These are phyloP conservation scores for Bradysia coprophila DNA, from an alignment of 1,140 invertebrate genomes.

Conservation along the genomic window DNA sequence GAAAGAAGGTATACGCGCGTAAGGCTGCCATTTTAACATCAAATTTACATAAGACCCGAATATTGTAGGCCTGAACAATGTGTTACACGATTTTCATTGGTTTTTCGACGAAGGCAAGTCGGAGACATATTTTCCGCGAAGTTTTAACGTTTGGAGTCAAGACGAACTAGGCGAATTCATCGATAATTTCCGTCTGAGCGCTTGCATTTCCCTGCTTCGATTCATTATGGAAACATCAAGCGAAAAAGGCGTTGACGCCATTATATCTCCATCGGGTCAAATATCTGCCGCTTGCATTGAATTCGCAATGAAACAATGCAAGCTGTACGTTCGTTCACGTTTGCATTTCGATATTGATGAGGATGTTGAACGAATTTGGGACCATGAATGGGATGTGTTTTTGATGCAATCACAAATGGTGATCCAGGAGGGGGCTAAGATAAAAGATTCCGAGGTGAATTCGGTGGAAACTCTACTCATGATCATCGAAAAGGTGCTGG, in stretches of 20 bases:
- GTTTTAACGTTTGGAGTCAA: slow-evolving; percentile 67
- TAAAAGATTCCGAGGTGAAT: slow-evolving; percentile 16
- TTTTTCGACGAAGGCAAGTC: slow-evolving; percentile 65
- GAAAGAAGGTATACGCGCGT: slow-evolving; percentile 61
- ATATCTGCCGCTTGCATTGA: slow-evolving; percentile 54
- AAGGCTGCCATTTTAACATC: not conserved
- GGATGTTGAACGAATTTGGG: slow-evolving; percentile 47
- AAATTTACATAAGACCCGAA: not conserved
- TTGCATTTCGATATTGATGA: slow-evolving; percentile 75
- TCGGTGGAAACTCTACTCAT: slow-evolving; percentile 18
- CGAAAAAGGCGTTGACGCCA: slow-evolving; percentile 30
- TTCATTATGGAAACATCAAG: slow-evolving; percentile 43
- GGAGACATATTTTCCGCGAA: slow-evolving; percentile 66
- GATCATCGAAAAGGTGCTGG: slow-evolving; percentile 23
- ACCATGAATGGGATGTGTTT: slow-evolving; percentile 75
- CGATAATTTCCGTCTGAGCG: slow-evolving; percentile 75
- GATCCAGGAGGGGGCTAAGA: slow-evolving; percentile 37
- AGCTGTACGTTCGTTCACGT: slow-evolving; percentile 51
- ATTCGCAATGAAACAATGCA: slow-evolving; percentile 57
- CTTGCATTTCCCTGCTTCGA: slow-evolving; percentile 58
- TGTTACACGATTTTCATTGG: slow-evolving; percentile 76
- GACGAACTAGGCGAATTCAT: slow-evolving; percentile 78
- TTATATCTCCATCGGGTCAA: slow-evolving; percentile 36
- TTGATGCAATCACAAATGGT: slow-evolving; percentile 54
- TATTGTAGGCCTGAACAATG: slow-evolving; percentile 49